A percentile compares a stretch with the other conserved stretches of the same genome.
Conservation (phyloP, 2,888 invertebrate genomes). For the Muschampia plurimacula region DNA sequence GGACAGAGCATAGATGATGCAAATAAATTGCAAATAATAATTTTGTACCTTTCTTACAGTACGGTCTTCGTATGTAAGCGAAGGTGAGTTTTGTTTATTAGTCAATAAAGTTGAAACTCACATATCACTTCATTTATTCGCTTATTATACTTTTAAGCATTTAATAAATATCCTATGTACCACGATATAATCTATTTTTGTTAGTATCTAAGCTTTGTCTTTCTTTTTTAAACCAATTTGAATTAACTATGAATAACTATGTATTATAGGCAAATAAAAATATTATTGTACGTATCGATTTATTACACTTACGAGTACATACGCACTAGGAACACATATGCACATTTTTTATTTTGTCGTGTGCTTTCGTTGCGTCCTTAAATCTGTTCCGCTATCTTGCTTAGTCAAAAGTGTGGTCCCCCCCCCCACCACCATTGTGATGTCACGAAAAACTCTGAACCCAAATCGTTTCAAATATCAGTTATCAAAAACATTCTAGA, state of each 20-base stretch:
- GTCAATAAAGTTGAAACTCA: conserved; percentile 15
- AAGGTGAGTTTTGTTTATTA: conserved; percentile 54
- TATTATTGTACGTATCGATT: not conserved
- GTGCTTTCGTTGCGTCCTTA: too few species aligned
- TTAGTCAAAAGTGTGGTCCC: too few species aligned
- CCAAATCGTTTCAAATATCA: too few species aligned
- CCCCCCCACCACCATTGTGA: too few species aligned
- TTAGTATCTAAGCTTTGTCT: conserved; percentile 60
- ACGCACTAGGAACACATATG: too few species aligned
- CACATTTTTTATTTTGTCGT: too few species aligned
- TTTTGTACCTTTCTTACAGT: conserved; percentile 53
- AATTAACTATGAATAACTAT: not conserved
- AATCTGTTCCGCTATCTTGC: too few species aligned
- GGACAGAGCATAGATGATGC: conserved; percentile 32
- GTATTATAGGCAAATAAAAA: not conserved
- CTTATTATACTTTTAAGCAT: conserved; percentile 14
- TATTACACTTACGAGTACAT: not conserved
- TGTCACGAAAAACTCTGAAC: too few species aligned
- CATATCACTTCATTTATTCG: conserved; percentile 14
- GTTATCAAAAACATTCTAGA: too few species aligned
- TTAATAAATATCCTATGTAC: not conserved
- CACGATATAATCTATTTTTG: not conserved
- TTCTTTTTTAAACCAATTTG: conserved; percentile 50
- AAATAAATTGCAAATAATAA: conserved; percentile 8
- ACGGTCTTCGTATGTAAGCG: conserved; percentile 51